Base-by-base conservation (phyloP, 2,888 invertebrate species). In the Agapostemon virescens region DNA sequence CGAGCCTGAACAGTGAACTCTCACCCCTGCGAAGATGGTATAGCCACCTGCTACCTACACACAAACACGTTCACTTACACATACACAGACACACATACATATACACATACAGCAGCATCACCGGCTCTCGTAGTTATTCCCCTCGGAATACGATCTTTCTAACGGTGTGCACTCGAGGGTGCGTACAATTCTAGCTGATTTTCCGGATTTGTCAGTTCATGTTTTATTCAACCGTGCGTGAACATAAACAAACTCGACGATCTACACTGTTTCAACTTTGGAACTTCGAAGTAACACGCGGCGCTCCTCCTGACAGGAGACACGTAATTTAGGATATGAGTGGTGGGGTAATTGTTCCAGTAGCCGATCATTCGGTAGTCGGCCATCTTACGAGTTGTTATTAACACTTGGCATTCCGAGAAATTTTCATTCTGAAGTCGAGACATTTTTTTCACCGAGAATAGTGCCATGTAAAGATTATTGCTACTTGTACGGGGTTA, bases 1-100 rank as follows among this genome's bases (percentile, higher is more conserved):
- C 70, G 70, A 81, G 70, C 67, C 77, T 73, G 73, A 82, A 81
- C 71, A 83, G 75, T 64, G 79, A 79, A 77, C 82, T 77, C 82
- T 84, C 69, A 73, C 78, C 78, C 78, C 58, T 52, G 61, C 45
- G 55, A 61, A 75, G 72, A 74, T 77, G 86, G 72, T 79, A 77
- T 74, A 77, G 72, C 63, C 72, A 84, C 74, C 81, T 84, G 69
- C 84, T 81, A 73, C n/a, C 82, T 77, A 66, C 68, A 75, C 61
- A 7, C 64, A 11, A 30, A 20, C 58, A 33, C 7, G 2, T 20
- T 0, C 2, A 1, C 30, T 7, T 7, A 30, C 6, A 55, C 0
- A 9, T 2, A 20, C 6, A 20, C 0, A 4, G 20, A 73, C 23
- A 26, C 26, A 11, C 40, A 13, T 13, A 15, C 15, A 5, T 26